Base-by-base conservation (phyloP, 2,888 invertebrate genomes). In the Rotaria macrura region DNA sequence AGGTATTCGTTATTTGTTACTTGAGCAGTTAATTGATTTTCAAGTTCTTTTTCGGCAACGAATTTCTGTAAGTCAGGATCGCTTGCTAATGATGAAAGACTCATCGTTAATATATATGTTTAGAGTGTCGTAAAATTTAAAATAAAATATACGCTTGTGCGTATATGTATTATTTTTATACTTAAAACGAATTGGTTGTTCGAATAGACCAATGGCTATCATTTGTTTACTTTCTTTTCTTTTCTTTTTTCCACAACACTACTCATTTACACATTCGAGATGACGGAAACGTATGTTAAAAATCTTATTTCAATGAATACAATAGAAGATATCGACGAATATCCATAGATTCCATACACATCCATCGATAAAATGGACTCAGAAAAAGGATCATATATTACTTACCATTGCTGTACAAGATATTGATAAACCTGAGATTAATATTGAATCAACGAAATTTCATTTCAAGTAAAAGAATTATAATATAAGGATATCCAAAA, bases 351-450 rank as follows among this genome's bases (percentile, higher is more conserved):
- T 25, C 3, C 40, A 40, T 65, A 29, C 29, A 17, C 65, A 65
- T 43, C 79, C 40, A 79, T n/a, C 9, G 1, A n/a, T 79, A n/a
- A 79, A 79, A 40, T 40, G 79, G 79, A 20, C 25, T 79, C 40
- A 40, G 7, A 79, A 43, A 5, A 79, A 79, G 43, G 79, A 79
- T n/a, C 23, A 25, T 12, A 43, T 79, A n/a, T 4, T 79, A 25
- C 43, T 79, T n/a, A 79, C 79, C 12, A 79, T 79, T 79, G 79
- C 79, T 40, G 79, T 79, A n/a, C 40, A 79, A 79, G 79, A 79
- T 25, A 74, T 74, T n/a, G 74, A 74, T 10, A 74, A 74, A 43
- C 74, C 74, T 25, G 74, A 74, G 20, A 74, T 74, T 25, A 38
- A 3, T 43, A 79, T 79, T 43, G 79, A 79, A 79, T n/a, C 25